Evolutionary conservation across 2,888 invertebrate species (phyloP).

Genomic region (Acleris emargana): DNA sequence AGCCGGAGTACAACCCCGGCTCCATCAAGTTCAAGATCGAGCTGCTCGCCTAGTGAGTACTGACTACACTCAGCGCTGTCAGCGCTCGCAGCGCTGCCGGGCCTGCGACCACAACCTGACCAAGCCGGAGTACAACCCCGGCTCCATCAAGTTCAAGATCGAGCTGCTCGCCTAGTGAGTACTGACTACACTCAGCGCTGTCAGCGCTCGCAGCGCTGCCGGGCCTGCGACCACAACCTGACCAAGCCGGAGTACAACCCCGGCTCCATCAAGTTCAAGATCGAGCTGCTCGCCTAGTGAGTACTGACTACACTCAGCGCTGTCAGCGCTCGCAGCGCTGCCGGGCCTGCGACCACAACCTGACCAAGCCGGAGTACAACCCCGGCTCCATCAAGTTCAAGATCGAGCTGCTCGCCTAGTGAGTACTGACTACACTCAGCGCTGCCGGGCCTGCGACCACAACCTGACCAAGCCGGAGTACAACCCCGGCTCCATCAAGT

Average conservation of each 20-base stretch:
- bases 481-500: conserved; percentile 97
- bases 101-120: conserved; percentile 98
- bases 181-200: too few species aligned
- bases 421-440: too few species aligned
- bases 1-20: conserved; percentile 97
- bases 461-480: conserved; percentile 98
- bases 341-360: conserved; percentile 96
- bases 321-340: conserved; percentile 95
- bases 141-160: conserved; percentile 98
- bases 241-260: conserved; percentile 98
- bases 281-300: conserved; percentile 96
- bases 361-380: conserved; percentile 98
- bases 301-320: too few species aligned
- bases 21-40: conserved; percentile 99
- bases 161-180: conserved; percentile 96
- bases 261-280: conserved; percentile 97
- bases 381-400: conserved; percentile 98
- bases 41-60: conserved; percentile 94
- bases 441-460: conserved; percentile 97
- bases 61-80: too few species aligned
- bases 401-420: conserved; percentile 96
- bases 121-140: conserved; percentile 98
- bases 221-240: conserved; percentile 97
- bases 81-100: conserved; percentile 95
- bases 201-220: conserved; percentile 95